A percentile compares a stretch with the other conserved stretches of the same genome.
phyloP scores from a whole-genome alignment of 2,797 vertebrate genomes.

The Microctenopoma stevenorrisi region DNA sequence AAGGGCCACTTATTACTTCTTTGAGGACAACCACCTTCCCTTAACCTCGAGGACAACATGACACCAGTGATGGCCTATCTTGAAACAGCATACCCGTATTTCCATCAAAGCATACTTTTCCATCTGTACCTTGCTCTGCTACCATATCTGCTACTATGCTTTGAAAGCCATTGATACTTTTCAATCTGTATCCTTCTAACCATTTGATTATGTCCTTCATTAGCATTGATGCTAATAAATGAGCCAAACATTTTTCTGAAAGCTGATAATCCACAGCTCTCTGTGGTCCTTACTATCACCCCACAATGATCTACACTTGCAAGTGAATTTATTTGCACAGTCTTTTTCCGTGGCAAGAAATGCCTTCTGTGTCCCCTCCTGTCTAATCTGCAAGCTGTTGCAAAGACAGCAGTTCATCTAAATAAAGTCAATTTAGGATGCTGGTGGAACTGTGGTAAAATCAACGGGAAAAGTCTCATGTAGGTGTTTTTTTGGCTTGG shows the following conservation, averaged over 20 bases:
- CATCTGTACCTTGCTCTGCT: background rate
- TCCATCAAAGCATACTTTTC: background rate
- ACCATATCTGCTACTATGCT: background rate
- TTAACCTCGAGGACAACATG: background rate
- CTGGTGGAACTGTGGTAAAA: background rate
- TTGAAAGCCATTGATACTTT: background rate
- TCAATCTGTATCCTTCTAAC: background rate
- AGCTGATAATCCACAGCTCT: slow-evolving; percentile 18
- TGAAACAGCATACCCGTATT: background rate
- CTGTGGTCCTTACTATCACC: slow-evolving; percentile 13
- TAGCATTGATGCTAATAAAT: background rate
- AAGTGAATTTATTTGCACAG: slow-evolving; percentile 10
- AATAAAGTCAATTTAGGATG: background rate
- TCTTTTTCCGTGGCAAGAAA: slow-evolving; percentile 15
- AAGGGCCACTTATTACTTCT: no score
- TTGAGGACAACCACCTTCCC: no score
- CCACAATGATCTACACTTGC: background rate
- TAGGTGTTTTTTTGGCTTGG: background rate
- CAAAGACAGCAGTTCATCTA: slow-evolving; percentile 13
- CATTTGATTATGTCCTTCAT: slow-evolving; percentile 1
- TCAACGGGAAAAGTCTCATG: background rate
- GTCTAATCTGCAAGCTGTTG: slow-evolving; percentile 16
- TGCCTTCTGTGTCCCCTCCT: slow-evolving; percentile 3
- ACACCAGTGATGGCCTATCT: slow-evolving; percentile 1
- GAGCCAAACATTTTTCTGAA: slow-evolving; percentile 14